Base-by-base conservation (phyloP, 1,140 invertebrate species). In the Sitodiplosis mosellana region DNA sequence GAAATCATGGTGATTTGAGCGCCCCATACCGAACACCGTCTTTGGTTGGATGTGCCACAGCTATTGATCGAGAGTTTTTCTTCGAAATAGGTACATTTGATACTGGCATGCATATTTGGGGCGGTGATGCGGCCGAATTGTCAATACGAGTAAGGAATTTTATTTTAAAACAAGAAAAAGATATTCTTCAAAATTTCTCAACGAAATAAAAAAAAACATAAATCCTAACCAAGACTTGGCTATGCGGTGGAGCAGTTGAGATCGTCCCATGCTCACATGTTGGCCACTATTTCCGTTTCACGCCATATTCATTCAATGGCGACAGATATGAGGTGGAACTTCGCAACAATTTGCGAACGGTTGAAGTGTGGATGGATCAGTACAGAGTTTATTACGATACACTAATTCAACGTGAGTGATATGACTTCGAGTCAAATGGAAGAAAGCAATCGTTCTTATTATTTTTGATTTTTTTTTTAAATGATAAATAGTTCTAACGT, bases 41-140 rank as follows among this genome's bases (percentile, higher is more conserved):
- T 17, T 18, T 45, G 2, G 22, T 33, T 8, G 44, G 44, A 17
- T 22, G 0, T 80, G 77, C 52, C 74, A 85, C 45, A 88, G 88
- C 55, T 97, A 97, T 58, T 90, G 27, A 45, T 15, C 27, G 34
- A 15, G 44, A 34, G 17, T 45, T 45, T 17, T 45, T 45, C 33
- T 11, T 83, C 61, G 83, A 94, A 71, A 75, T 99, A 48, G 95
- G 95, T 17, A 82, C 88, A 27, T 99, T 99, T 64, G 92, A 98
- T 62, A 96, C 70, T 45, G 82, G 80, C 37, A 85, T 87, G 82
- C 77, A 87, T 55, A 73, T 99, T 54, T 99, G 94, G 95, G 95
- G 94, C 27, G 94, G 93, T 49, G 94, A 99, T 69, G 99, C 98
- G 72, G 74, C 99, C 33, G 95, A 99, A 73, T 94, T 99, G 86